Evolutionary conservation across 2,888 invertebrate genomes (phyloP), one percentile per base, ranked within the genome.

Genomic region (Tachina lurida): DNA sequence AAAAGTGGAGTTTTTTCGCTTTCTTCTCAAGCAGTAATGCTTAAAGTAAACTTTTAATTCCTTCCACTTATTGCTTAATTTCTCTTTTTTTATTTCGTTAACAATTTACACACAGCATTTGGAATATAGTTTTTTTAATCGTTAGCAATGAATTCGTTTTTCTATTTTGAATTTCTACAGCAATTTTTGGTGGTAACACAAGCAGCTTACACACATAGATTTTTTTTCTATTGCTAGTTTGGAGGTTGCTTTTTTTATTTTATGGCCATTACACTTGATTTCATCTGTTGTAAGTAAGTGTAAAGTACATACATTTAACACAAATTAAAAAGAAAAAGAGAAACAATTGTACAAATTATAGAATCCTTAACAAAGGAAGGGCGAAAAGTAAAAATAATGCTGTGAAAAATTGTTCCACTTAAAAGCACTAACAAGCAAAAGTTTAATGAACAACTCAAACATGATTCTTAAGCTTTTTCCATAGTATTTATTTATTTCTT

Each of bases 401-500:
- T 82, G 60, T 43, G 76, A 58, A 79, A 80, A 86, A 85, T 84
- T 70, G 81, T 87, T 74, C 83, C 84, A 86, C 86, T 87, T 83
- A 82, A 84, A 63, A 58, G 75, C 19, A 84, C 87, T 81, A 84
- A 83, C 82, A 84, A 87, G 80, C 76, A 82, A 85, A 88, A 84
- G 85, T 87, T 88, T 87, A 88, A 88, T 87, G 87, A 86, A 82
- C 86, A 83, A 86, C 82, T 86, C 54, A 81, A 88, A 73, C 22
- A 67, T 65, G 49, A 80, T 75, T 71, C 43, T 80, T 58, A 63
- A 74, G 47, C 45, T 68, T 74, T 74, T 22, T 39, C 63, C 52
- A 67, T 39, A 65, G 3, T 65, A 68, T 19, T 77, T 71, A 43
- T 67, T 68, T 58, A 5, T 39, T n/a, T 47, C 39, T 9, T 19